Percentiles rank a stretch among this genome's conserved stretches.
Conservation (phyloP, 2,888 invertebrate genomes). For the Odiellus spinosus region DNA sequence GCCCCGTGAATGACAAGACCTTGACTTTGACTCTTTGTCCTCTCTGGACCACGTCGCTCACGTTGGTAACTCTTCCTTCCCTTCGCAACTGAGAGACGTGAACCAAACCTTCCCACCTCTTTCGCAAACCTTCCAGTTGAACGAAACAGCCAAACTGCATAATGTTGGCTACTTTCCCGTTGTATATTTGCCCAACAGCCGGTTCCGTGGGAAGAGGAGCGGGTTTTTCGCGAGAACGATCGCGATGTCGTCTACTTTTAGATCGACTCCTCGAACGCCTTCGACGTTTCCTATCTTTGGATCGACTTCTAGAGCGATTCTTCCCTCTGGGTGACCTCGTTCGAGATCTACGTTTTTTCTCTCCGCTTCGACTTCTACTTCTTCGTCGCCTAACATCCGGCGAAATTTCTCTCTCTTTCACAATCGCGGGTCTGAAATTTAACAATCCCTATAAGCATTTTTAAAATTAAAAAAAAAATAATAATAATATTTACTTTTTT, state of each 20-base stretch:
- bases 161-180: constrained; percentile 83
- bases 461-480: too few relatives aligned
- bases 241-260: constrained; percentile 17
- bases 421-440: background rate
- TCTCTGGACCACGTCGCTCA: constrained; percentile 77
- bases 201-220: constrained; percentile 34
- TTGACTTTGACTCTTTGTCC: constrained; percentile 72
- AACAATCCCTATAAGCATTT: too few relatives aligned
- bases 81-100: constrained; percentile 88
- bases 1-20: constrained; percentile 77
- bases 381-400: constrained; percentile 9
- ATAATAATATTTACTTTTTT: constrained; percentile 23
- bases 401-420: constrained; percentile 2
- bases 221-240: constrained; percentile 20
- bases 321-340: background rate
- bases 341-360: background rate
- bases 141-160: constrained; percentile 98
- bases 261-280: constrained; percentile 14
- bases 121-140: constrained; percentile 74
- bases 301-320: constrained; percentile 5
- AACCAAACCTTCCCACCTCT: constrained; percentile 82
- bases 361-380: constrained; percentile 11
- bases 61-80: constrained; percentile 85
- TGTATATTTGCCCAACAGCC: constrained; percentile 53
- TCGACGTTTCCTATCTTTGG: constrained; percentile 17